These are phyloP conservation scores for Zeus faber DNA, from an alignment of 2,113 vertebrate genomes.

Conservation along the genomic window DNA sequence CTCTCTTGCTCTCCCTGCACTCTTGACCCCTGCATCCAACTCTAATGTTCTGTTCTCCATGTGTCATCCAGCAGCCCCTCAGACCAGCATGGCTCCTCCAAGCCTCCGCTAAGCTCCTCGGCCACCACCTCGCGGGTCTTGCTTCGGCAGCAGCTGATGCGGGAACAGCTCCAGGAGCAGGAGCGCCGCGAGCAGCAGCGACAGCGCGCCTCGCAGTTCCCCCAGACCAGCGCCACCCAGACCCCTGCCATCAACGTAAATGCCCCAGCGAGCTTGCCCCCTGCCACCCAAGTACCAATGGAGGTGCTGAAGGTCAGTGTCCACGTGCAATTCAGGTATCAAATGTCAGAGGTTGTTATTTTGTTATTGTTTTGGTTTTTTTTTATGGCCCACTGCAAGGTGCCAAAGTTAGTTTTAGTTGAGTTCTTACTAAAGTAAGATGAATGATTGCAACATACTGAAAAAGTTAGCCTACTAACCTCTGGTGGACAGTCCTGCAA, in stretches of 20 bases:
- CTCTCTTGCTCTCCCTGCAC: too few relatives aligned
- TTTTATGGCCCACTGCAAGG: too few relatives aligned
- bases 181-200: slow-evolving; percentile 92
- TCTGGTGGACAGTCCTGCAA: slow-evolving; percentile 45
- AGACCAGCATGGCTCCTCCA: slow-evolving; percentile 90
- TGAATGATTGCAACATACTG: too few relatives aligned
- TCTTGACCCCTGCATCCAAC: too few relatives aligned
- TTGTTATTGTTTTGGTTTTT: background rate
- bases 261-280: slow-evolving; percentile 76
- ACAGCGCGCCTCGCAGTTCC: slow-evolving; percentile 84
- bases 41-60: too few relatives aligned
- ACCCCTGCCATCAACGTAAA: slow-evolving; percentile 96
- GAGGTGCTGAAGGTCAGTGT: slow-evolving; percentile 94
- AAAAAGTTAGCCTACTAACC: too few relatives aligned
- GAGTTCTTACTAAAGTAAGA: too few relatives aligned
- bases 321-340: background rate
- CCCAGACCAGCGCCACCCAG: slow-evolving; percentile 77
- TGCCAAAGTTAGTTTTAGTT: too few relatives aligned
- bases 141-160: slow-evolving; percentile 98
- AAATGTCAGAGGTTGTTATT: background rate
- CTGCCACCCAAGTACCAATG: slow-evolving; percentile 90
- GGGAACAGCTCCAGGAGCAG: slow-evolving; percentile 97
- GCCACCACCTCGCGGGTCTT: slow-evolving; percentile 93
- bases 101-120: slow-evolving; percentile 93
- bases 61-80: slow-evolving; percentile 73